A percentile compares a stretch with the other conserved stretches of the same genome.
phyloP scores from a whole-genome alignment of 2,888 invertebrate genomes.

The Willowsia nigromaculata region DNA sequence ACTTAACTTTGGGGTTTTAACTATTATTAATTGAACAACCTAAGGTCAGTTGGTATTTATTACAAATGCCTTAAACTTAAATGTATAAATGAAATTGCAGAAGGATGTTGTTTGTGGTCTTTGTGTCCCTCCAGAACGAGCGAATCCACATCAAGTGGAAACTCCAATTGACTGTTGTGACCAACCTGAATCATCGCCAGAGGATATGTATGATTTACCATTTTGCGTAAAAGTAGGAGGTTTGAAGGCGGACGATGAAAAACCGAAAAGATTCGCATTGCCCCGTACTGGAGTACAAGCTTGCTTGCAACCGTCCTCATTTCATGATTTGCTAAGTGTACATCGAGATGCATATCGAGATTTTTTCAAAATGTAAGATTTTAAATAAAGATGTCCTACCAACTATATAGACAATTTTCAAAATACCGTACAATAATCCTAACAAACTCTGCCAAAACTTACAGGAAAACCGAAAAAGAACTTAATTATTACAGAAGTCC shows the following conservation, averaged over 20 bases:
- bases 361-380: constrained; percentile 37
- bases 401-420: too few species aligned
- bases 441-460: too few species aligned
- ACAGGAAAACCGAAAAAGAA: constrained; percentile 34
- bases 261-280: background rate
- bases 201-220: constrained; percentile 54
- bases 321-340: constrained; percentile 33
- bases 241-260: background rate
- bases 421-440: too few species aligned
- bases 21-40: too few species aligned
- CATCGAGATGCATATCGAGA: background rate
- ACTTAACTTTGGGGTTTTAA: too few species aligned
- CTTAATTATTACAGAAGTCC: constrained; percentile 43
- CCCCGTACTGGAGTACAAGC: background rate
- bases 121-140: constrained; percentile 24
- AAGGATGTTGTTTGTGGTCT: constrained; percentile 42
- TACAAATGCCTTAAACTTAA: too few species aligned
- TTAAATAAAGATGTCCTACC: too few species aligned
- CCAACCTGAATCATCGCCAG: background rate
- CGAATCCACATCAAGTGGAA: background rate
- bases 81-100: too few species aligned
- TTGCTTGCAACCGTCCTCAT: constrained; percentile 32
- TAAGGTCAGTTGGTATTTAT: too few species aligned
- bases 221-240: constrained; percentile 40
- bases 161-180: background rate